Evolutionary conservation across 2,797 vertebrate species (phyloP), one percentile per base, ranked within the genome.

Genomic region (Diceros bicornis): DNA sequence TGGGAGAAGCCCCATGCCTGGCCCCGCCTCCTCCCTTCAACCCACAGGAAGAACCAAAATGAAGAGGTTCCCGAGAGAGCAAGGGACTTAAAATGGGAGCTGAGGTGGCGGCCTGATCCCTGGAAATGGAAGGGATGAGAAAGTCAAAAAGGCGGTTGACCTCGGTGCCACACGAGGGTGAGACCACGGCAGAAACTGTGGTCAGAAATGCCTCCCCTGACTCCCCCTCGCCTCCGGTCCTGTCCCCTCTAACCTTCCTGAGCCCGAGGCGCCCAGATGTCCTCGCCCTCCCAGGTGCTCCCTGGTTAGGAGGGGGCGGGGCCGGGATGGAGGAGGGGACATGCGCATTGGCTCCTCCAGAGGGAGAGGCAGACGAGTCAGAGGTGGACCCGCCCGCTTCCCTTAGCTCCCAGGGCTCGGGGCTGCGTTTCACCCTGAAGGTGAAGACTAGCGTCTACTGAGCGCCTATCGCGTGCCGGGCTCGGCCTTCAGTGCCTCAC

Each of bases 71-170:
- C 7, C 21, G 62, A 75, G 13, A 79, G 41, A 93, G 14, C 18
- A 3, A 37, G 66, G 7, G 4, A 16, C 96, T 93, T 90, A 96
- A 92, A 0, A 93, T 1, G 1, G 50, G 84, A 0, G 34, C 3
- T 0, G 25, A 2, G 23, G 2, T 6, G 59, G 68, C 34, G 20
- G 18, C 41, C 8, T 1, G 4, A 3, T 0, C 2, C 0, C 3
- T 4, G 57, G 16, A 37, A 32, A 14, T 94, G 94, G 34, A 18
- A 21, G 71, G 11, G 0, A 32, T 0, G 34, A 95, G 57, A 71
- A 77, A 69, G 10, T 4, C 10, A 71, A 55, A 57, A 37, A 0
- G 3, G 16, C 1, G 21, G 84, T 94, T 89, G 78, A 29, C 1
- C 0, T 11, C 3, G 29, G 59, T 4, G 61, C 50, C 50, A 2